These are phyloP conservation scores for Sipha flava DNA, from an alignment of 1,140 invertebrate species.

Conservation along the genomic window DNA sequence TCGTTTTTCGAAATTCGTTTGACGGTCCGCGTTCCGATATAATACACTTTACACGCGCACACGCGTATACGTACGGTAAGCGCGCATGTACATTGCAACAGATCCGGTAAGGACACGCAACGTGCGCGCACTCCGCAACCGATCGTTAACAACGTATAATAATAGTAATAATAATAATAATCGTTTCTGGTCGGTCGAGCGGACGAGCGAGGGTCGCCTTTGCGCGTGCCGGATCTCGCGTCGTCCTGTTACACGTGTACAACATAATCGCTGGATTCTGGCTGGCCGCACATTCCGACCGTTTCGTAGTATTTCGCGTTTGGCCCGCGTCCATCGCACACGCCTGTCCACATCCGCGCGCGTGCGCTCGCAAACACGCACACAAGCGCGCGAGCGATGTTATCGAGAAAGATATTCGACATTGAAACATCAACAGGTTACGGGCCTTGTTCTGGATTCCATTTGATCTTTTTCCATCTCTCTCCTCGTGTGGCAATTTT, in stretches of 20 bases:
- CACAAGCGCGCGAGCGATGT: background rate
- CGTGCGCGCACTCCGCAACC: background rate
- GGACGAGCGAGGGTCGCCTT: background rate
- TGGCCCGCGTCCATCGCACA: background rate
- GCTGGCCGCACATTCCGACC: background rate
- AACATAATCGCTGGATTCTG: too few species aligned
- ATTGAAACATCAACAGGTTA: constrained; percentile 2
- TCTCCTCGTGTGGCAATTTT: too few species aligned
- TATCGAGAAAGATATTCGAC: background rate
- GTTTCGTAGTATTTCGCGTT: background rate
- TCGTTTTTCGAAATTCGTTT: background rate
- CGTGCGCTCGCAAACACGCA: background rate
- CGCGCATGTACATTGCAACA: too few species aligned
- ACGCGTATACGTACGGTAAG: background rate
- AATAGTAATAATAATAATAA: too few species aligned
- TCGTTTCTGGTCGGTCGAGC: too few species aligned
- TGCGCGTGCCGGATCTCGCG: background rate
- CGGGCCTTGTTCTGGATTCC: too few species aligned
- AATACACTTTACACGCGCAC: too few species aligned
- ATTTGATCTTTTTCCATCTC: too few species aligned
- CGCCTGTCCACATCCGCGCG: background rate
- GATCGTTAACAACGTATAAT: background rate
- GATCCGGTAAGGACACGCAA: background rate
- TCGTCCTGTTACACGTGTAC: background rate
- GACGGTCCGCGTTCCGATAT: background rate